Base-by-base conservation (phyloP, 2,113 vertebrate genomes). In the Gasterosteus aculeatus region DNA sequence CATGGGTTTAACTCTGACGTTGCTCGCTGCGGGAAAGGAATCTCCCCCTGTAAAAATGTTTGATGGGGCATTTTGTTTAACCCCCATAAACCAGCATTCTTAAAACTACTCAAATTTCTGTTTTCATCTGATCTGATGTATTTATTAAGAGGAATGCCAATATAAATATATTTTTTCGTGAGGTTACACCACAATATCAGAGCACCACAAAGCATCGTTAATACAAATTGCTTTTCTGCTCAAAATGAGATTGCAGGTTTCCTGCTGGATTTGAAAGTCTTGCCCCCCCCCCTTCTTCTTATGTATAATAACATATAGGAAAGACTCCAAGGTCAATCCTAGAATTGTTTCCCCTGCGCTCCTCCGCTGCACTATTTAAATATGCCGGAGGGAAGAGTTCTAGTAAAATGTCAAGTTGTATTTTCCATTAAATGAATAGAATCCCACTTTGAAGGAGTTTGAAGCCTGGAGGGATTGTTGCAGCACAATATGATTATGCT, bases 391-490 rank as follows among this genome's bases (percentile, higher is more conserved):
- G 7, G 41, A 1, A 66, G 46, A 49, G 31, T 67, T 53, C 12
- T 22, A 14, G 2, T 3, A 26, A 49, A 41, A 11, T 69, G 19
- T 39, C 1, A 51, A 44, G 10, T 5, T 31, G 62, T 31, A 64
- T 12, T 31, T 46, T 31, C 2, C 2, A 10, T 29, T 33, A 33
- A 59, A 47, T 8, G 15, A 46, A 69, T 10, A 10, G 10, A 58
- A 58, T 29, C 26, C 44, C 16, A 15, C 15, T 42, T 42, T 22
- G 33, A 77, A 39, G 15, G 54, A 18, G 38, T 70, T 64, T 82
- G 47, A 53, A 67, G 59, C 60, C 39, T 75, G 16, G 33, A 66
- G 33, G 53, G 15, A 26, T 53, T 59, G 19, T 67, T 73, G 10
- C 7, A 31, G 35, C 38, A 59, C 47, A 64, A 49, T 57, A 16